These are phyloP conservation scores for Marmota monax DNA, from an alignment of 2,113 vertebrate genomes.

Conservation along the genomic window DNA sequence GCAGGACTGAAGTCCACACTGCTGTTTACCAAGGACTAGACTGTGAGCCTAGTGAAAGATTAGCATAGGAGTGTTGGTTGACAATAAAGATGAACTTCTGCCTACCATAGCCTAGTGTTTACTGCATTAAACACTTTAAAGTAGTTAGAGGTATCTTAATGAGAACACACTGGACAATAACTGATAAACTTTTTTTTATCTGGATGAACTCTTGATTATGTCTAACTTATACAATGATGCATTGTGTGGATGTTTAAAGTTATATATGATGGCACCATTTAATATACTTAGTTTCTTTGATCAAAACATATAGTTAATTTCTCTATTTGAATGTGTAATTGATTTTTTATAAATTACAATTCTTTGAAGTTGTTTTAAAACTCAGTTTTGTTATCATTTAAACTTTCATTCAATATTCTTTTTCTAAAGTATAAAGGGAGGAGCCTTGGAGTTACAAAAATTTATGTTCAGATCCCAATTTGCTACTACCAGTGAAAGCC, in stretches of 20 bases:
- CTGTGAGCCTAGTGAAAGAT: neutral
- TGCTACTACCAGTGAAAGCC: neutral
- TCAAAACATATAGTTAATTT: constrained; percentile 16
- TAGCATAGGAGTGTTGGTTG: neutral
- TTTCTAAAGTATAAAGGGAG: neutral
- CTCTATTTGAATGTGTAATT: constrained; percentile 13
- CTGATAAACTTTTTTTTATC: neutral
- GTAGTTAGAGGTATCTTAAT: neutral
- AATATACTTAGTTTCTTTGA: neutral
- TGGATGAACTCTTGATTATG: constrained; percentile 34
- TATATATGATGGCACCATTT: neutral
- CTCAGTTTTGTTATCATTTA: neutral
- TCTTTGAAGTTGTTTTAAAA: constrained; percentile 28
- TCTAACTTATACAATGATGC: neutral
- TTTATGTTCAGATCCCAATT: constrained; percentile 18
- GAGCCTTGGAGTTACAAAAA: neutral
- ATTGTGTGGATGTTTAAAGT: constrained; percentile 29
- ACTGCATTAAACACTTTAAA: neutral
- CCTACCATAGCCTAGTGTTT: neutral
- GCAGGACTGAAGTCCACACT: neutral
- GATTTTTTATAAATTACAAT: constrained; percentile 39
- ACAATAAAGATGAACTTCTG: constrained; percentile 40
- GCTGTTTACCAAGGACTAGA: neutral
- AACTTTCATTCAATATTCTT: neutral
- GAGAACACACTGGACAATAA: constrained; percentile 24